A percentile compares a stretch with the other conserved stretches of the same genome.
phyloP scores from a whole-genome alignment of 2,113 vertebrate species.

The Atlantisia rogersi region DNA sequence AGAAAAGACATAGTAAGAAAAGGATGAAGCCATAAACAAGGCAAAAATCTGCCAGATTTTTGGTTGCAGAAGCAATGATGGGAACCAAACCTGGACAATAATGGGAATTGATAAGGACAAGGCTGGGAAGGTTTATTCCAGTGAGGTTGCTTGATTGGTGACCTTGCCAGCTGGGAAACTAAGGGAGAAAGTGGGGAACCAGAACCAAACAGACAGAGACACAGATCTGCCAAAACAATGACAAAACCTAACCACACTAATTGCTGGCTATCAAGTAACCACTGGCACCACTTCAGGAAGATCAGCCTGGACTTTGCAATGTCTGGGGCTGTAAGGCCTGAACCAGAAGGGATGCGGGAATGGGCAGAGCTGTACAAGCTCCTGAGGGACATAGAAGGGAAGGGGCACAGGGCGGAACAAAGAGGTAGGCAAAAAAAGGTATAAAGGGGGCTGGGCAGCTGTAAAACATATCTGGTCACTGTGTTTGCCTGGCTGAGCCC shows the following conservation, averaged over 20 bases:
- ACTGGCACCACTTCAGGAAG: not conserved
- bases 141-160: accelerated
- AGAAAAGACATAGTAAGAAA: not conserved
- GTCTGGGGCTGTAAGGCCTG: not conserved
- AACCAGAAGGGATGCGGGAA: not conserved
- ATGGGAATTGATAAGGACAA: no score
- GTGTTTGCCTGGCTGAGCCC: not conserved
- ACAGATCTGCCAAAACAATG: not conserved
- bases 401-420: not conserved
- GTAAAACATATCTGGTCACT: accelerated
- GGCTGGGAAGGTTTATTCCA: not conserved
- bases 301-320: not conserved
- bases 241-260: not conserved
- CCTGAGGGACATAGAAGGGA: not conserved
- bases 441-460: not conserved
- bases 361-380: not conserved
- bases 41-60: not conserved
- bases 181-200: not conserved
- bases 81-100: not conserved
- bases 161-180: not conserved
- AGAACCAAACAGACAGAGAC: not conserved
- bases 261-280: not conserved
- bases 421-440: not conserved
- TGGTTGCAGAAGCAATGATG: not conserved
- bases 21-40: not conserved